Base-by-base conservation (phyloP, 2,888 invertebrate species). In the Drosophila longiperda region DNA sequence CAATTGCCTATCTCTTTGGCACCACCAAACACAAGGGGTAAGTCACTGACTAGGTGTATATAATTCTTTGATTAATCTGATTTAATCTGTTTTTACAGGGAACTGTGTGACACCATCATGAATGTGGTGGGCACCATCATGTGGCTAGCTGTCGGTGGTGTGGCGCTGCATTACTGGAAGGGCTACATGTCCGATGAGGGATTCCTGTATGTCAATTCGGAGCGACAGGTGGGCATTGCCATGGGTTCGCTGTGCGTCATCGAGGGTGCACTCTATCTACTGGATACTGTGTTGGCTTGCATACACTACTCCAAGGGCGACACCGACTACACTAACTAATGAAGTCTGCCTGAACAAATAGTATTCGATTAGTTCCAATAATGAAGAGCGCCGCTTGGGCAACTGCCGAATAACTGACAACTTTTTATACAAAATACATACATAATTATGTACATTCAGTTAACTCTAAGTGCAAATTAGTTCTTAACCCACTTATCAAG, bases 151-250 rank as follows among this genome's bases (percentile, higher is more conserved):
- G 96, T 97, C 52, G 97, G 97, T 1, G 97, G 96, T 0, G 97
- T 97, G 32, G 97, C 97, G 0, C 94, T 97, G 26, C 97, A 97
- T 93, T 98, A 97, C 93, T 98, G 97, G 97, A 96, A 96, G 69
- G 97, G 97, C 1, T 98, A 97, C 93, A 95, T 96, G 92, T 95
- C 95, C 23, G 97, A 97, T 90, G 96, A 97, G 89, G 96, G 96
- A 91, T 96, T 95, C 92, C 94, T 95, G 71, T 95, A 95, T 82
- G 95, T 96, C 2, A 95, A 96, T 60, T 95, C 96, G 0, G 97
- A 97, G 92, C 95, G 96, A 94, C 96, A 96, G 94, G 95, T 96
- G 40, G 98, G 97, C 68, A 93, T 97, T 58, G 97, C 97, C 1
- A 94, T 97, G 80, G 98, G 97, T 15, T 94, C 96, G 3, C 93